Base-by-base conservation (phyloP, 2,113 vertebrate species). In the Ellobius talpinus region DNA sequence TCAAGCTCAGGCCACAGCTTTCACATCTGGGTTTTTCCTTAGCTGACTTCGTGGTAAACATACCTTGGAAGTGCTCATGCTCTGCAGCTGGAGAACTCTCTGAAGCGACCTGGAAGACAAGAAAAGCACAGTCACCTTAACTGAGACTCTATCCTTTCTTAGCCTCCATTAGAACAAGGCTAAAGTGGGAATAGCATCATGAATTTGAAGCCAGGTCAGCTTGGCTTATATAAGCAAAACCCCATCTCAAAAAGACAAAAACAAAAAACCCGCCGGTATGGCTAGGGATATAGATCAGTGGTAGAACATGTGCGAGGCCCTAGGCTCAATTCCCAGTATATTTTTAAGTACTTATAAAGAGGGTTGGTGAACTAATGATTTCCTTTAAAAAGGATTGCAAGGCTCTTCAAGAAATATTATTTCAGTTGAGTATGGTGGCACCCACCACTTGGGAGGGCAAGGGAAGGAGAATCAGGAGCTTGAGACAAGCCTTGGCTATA, bases 31-130 rank as follows among this genome's bases (percentile, higher is more conserved):
- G 26, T 78, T 90, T 94, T 90, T 77, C 23, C 87, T 96, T 29
- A 78, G 58, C 36, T 85, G 63, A 85, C 6, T 39, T 66, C 36
- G 31, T 7, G 1, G 36, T 50, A 77, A 76, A 91, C 96, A 78
- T 91, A 98, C 97, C 97, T 97, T 95, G 97, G 90, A 42, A 70
- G 90, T 95, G 90, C 14, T 97, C 97, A 96, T 97, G 97, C 97
- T 98, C 98, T 73, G 92, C 61, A 95, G 90, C 96, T 89, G 88
- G 45, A 50, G 95, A 87, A 82, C 84, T 95, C 89, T 98, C 97
- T 74, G 96, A 97, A 89, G 95, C 82, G n/a, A 97, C 97, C 98
- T 98, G 85, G 26, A 97, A 93, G 87, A 94, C 66, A 96, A 92
- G 81, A 86, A 45, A 96, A 96, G 92, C 70, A 92, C 31, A 94